Evolutionary conservation across 2,888 invertebrate species (phyloP), one percentile per base, ranked within the genome.

Genomic region (Pharmacophagus antenor): DNA sequence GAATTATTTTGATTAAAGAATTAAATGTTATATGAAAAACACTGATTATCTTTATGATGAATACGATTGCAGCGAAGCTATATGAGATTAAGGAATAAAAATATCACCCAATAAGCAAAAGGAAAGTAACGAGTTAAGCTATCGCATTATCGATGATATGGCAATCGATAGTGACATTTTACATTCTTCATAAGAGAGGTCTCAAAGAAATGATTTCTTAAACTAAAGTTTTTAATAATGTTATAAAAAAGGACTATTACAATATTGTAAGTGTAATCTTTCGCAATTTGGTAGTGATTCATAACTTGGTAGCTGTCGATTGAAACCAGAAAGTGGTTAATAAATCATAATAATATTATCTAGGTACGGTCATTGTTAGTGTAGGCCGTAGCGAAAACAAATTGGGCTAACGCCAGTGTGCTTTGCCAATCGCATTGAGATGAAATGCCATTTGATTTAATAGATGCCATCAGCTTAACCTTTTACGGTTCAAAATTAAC

Each of bases 121-220:
- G 58, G 67, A 70, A 71, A 70, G 68, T 68, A 67, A 74, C 70
- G 62, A 67, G 69, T 58, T 41, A 58, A 50, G 54, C 71, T 83
- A 82, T 83, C 79, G 69, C 67, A 63, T 69, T 73, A 74, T 76
- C 75, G 70, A 12, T 72, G 82, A 82, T 83, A 85, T 68, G 68
- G 74, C 82, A 84, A 86, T 85, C 84, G 74, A 79, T 79, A 76
- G 64, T 76, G 82, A 85, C 84, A 84, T 77, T 72, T 66, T 63
- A 69, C 68, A 72, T 69, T 71, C 61, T 63, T 61, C 81, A 84
- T 83, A 82, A 75, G 62, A 62, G 62, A 67, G 73, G 73, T 78
- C 71, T 75, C 72, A 70, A 67, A 60, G 56, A 52, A 56, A 52
- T 61, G 61, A 61, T 61, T 61, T 61, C 22, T 48, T 42, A 50